Percentiles rank a stretch among this genome's conserved stretches.
Evolutionary conservation across 2,888 invertebrate genomes (phyloP).

Genomic region (Coecobrya sp.): DNA sequence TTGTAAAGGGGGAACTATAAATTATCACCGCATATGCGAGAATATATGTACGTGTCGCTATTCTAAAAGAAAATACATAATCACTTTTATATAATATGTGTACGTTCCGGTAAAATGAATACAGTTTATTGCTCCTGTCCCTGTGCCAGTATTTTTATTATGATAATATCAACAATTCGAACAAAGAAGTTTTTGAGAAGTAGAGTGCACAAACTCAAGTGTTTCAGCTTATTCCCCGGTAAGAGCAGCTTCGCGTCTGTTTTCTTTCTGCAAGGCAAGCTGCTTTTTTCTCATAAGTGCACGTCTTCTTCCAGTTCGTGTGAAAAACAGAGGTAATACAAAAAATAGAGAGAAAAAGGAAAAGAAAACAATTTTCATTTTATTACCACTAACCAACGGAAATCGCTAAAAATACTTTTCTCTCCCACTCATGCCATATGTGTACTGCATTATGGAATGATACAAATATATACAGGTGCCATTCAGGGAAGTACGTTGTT

Average conservation of each 20-base stretch:
- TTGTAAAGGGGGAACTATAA: constrained; percentile 25
- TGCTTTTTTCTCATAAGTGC: constrained; percentile 16
- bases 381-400: constrained; percentile 72
- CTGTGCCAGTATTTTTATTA: not conserved
- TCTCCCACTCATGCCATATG: constrained; percentile 53
- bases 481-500: constrained; percentile 51
- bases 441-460: constrained; percentile 49
- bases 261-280: constrained; percentile 14
- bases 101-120: not conserved
- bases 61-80: not conserved
- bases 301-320: constrained; percentile 19
- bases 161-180: constrained; percentile 32
- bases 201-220: not conserved
- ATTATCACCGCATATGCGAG: constrained; percentile 18
- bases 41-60: constrained; percentile 7
- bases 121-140: not conserved
- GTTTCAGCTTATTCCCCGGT: not conserved
- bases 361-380: constrained; percentile 78
- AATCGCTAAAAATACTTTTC: constrained; percentile 74
- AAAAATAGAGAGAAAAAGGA: constrained; percentile 49
- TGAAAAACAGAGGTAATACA: constrained; percentile 37
- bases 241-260: not conserved
- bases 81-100: not conserved
- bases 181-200: not conserved
- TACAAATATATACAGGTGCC: constrained; percentile 25